Evolutionary conservation across 1,140 invertebrate genomes (phyloP), one percentile per base, ranked within the genome.

Genomic region (Hypothenemus hampei): DNA sequence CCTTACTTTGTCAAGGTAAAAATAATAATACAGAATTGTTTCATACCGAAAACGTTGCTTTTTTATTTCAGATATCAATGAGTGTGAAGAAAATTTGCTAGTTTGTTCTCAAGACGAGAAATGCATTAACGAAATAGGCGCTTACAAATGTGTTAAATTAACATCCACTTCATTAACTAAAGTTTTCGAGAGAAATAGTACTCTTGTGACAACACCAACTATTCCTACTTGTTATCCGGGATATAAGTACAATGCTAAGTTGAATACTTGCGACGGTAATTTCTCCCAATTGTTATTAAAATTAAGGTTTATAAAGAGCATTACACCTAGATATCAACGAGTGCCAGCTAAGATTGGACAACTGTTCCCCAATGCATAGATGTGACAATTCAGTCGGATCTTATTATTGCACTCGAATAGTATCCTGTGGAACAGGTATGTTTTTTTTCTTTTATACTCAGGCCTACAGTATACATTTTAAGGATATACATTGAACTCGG

Each of bases 351-450:
- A 72, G 75, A 54, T 73, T 73, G 29, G 76, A 77, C 66, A 76
- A 77, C 61, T 85, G 77, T 64, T 69, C 81, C 0, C 67, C 79
- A 3, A 80, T 79, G 4, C 89, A 94, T 69, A 72, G 91, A 22
- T 96, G 92, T 68, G 90, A 94, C 68, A 96, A 96, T 66, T 93
- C 88, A 0, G 77, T 91, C 16, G 92, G 92, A 2, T 91, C 89
- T 7, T 95, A 81, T 67, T 78, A 83, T 11, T 96, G 93, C 68
- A 83, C 91, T 11, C 67, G 90, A 31, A 85, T 86, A 20, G 79
- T 87, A 16, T 85, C 88, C 0, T 98, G 96, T 72, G 96, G 96
- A 0, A 98, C 94, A 0, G 96, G 55, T 56, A 54, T 10, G 21
- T 15, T 35, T 39, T 39, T 10, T 39, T 16, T 43, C 8, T 43